These are phyloP conservation scores for Otolemur garnettii DNA, from an alignment of 2,113 vertebrate species.

Conservation along the genomic window DNA sequence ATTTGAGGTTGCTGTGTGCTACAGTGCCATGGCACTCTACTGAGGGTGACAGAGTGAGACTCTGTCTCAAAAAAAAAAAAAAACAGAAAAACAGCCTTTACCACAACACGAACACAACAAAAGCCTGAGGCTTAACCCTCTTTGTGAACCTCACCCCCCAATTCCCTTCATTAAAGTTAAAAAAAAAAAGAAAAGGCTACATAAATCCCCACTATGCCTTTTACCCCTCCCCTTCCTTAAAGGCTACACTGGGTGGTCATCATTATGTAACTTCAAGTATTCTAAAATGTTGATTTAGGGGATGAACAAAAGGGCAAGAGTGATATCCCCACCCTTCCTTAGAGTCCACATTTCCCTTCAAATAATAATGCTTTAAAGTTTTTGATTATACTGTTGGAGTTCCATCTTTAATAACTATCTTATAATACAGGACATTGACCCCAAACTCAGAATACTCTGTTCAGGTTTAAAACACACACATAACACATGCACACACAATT, in stretches of 20 bases:
- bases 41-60: too few relatives aligned
- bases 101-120: neutral
- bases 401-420: neutral
- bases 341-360: neutral
- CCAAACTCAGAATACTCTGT: conserved; percentile 21
- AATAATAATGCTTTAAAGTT: neutral
- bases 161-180: neutral
- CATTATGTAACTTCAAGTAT: neutral
- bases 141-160: neutral
- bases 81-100: too few relatives aligned
- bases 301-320: neutral
- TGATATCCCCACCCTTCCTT: too few relatives aligned
- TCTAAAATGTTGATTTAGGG: neutral
- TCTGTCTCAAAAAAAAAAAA: too few relatives aligned
- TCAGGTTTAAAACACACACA: neutral
- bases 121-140: neutral
- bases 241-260: neutral
- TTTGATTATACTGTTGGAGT: neutral
- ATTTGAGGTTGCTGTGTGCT: too few relatives aligned
- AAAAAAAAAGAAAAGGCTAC: neutral
- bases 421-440: neutral
- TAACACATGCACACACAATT: neutral
- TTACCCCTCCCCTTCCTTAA: neutral
- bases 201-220: neutral
- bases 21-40: too few relatives aligned